A percentile compares a stretch with the other conserved stretches of the same genome.
These are phyloP conservation scores for Diabrotica undecimpunctata DNA, from an alignment of 1,140 invertebrate species.

Conservation along the genomic window DNA sequence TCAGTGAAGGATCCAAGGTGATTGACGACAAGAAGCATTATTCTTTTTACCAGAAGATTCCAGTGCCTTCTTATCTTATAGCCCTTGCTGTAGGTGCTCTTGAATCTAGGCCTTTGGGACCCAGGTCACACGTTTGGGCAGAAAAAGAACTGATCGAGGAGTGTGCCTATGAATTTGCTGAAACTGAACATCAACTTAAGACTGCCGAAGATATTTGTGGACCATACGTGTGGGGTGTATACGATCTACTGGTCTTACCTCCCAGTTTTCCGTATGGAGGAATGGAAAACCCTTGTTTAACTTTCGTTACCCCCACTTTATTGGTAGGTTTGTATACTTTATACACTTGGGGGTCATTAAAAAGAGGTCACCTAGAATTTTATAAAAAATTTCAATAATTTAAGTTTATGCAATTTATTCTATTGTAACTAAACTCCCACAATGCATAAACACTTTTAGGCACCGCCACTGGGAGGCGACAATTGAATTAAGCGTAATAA, in stretches of 20 bases:
- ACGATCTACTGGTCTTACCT: constrained; percentile 88
- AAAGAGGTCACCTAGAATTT: too few relatives aligned
- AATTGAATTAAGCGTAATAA: too few relatives aligned
- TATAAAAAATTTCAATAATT: too few relatives aligned
- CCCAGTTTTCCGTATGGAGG: constrained; percentile 94
- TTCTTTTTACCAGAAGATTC: constrained; percentile 72
- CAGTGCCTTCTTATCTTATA: constrained; percentile 73
- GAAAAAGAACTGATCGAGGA: constrained; percentile 82
- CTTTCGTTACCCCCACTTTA: constrained; percentile 89
- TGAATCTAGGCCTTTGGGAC: constrained; percentile 72
- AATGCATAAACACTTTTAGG: too few relatives aligned
- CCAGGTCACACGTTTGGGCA: constrained; percentile 79
- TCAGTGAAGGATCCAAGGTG: constrained; percentile 52
- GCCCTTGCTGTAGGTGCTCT: constrained; percentile 85
- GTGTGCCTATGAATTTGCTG: constrained; percentile 82
- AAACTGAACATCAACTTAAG: constrained; percentile 80
- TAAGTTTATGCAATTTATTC: too few relatives aligned
- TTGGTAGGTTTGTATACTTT: constrained; percentile 53
- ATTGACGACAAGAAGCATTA: constrained; percentile 48
- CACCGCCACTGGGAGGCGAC: too few relatives aligned
- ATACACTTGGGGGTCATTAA: too few relatives aligned
- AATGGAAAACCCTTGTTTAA: constrained; percentile 97
- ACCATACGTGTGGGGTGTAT: constrained; percentile 79
- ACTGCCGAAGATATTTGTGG: constrained; percentile 80
- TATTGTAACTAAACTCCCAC: too few relatives aligned